These are phyloP conservation scores for Gymnosoma rotundatum DNA, from an alignment of 2,888 invertebrate species.

Conservation along the genomic window DNA sequence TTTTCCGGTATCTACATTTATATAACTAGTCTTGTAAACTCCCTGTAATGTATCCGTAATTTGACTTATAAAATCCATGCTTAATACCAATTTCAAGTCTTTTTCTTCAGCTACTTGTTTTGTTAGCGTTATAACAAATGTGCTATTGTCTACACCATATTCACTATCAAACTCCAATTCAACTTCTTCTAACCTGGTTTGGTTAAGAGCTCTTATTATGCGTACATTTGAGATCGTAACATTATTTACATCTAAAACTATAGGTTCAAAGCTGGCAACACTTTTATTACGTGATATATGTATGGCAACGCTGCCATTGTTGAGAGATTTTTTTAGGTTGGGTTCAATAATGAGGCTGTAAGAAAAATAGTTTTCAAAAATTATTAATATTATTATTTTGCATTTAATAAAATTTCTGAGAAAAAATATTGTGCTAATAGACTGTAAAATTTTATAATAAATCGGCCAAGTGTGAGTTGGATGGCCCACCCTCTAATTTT, in stretches of 20 bases:
- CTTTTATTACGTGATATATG: conserved; percentile 78
- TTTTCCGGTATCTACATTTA: conserved; percentile 79
- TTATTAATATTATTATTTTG: too few relatives aligned
- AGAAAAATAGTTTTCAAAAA: background rate
- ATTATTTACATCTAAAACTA: conserved; percentile 81
- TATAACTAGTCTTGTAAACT: conserved; percentile 83
- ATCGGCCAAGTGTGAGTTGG: too few relatives aligned
- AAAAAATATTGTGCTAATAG: too few relatives aligned
- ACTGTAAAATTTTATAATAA: too few relatives aligned
- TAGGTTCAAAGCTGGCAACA: conserved; percentile 78
- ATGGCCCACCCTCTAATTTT: too few relatives aligned
- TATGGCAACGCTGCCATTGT: conserved; percentile 80
- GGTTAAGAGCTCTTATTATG: conserved; percentile 73
- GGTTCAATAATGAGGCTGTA: conserved; percentile 81
- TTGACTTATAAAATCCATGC: conserved; percentile 83
- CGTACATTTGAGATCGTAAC: conserved; percentile 79
- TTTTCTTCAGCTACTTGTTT: conserved; percentile 73
- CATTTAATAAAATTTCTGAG: too few relatives aligned
- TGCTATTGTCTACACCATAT: conserved; percentile 79
- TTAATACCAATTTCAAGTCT: conserved; percentile 81
- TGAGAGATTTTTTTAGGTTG: conserved; percentile 77
- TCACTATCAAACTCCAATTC: conserved; percentile 79
- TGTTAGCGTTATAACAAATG: conserved; percentile 78
- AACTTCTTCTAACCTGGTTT: conserved; percentile 73
- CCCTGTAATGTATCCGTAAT: conserved; percentile 84